These are phyloP conservation scores for Gila orcuttii DNA, from an alignment of 2,113 vertebrate species.

Conservation along the genomic window DNA sequence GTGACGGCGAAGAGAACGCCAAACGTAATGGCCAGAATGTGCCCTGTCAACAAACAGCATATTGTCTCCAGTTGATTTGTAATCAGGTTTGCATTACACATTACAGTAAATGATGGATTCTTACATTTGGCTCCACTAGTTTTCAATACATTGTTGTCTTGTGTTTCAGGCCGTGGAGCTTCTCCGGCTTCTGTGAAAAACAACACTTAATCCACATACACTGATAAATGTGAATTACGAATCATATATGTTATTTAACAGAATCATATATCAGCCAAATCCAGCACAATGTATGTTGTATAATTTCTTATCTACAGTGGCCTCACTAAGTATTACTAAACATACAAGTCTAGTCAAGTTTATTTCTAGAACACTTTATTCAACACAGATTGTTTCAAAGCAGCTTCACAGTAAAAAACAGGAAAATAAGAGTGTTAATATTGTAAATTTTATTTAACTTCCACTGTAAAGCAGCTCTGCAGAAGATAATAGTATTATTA, in stretches of 20 bases:
- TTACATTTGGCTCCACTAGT: conserved; percentile 28
- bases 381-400: too few relatives aligned
- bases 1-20: conserved; percentile 59
- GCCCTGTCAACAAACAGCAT: conserved; percentile 45
- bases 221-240: neutral
- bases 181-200: conserved; percentile 2
- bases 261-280: too few relatives aligned
- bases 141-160: neutral
- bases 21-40: conserved; percentile 59
- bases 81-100: neutral
- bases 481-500: neutral
- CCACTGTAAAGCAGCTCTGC: neutral
- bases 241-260: too few relatives aligned
- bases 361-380: too few relatives aligned
- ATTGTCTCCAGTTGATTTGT: too few relatives aligned
- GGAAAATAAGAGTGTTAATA: too few relatives aligned
- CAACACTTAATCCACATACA: neutral
- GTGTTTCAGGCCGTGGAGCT: neutral
- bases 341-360: too few relatives aligned
- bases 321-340: too few relatives aligned
- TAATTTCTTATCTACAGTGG: too few relatives aligned
- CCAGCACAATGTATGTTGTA: too few relatives aligned
- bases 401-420: too few relatives aligned
- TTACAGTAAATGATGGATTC: neutral
- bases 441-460: too few relatives aligned